These are phyloP conservation scores for Apis dorsata DNA, from an alignment of 1,140 invertebrate genomes.

Conservation along the genomic window DNA sequence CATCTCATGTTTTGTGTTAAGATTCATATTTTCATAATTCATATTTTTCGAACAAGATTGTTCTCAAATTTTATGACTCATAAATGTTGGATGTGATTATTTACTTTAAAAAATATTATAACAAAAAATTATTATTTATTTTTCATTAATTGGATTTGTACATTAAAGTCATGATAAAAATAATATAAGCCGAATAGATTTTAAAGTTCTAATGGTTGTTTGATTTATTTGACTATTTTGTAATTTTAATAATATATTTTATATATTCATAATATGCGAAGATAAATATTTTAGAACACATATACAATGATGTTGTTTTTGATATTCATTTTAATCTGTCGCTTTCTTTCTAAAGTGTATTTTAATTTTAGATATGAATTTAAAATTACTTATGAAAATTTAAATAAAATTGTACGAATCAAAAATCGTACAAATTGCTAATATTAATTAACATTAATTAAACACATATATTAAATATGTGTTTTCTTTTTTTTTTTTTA, in stretches of 20 bases:
- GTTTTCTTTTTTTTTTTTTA: not conserved
- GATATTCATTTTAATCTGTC: not conserved
- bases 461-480: not conserved
- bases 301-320: not conserved
- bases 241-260: constrained; percentile 25
- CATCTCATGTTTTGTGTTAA: not conserved
- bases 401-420: not conserved
- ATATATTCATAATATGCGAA: not conserved
- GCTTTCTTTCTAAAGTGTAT: not conserved
- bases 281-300: not conserved
- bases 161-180: constrained; percentile 6
- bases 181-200: not conserved
- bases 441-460: not conserved
- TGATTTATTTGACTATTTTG: not conserved
- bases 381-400: not conserved
- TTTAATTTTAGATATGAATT: not conserved
- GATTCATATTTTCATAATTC: not conserved
- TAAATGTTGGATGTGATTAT: not conserved
- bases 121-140: constrained; percentile 36
- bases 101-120: constrained; percentile 12
- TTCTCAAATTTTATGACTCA: not conserved
- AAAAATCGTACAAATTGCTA: not conserved
- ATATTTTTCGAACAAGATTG: not conserved
- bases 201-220: constrained; percentile 4
- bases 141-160: constrained; percentile 10